Base-by-base conservation (phyloP, 2,888 invertebrate genomes). In the Chelonus formosanus region DNA sequence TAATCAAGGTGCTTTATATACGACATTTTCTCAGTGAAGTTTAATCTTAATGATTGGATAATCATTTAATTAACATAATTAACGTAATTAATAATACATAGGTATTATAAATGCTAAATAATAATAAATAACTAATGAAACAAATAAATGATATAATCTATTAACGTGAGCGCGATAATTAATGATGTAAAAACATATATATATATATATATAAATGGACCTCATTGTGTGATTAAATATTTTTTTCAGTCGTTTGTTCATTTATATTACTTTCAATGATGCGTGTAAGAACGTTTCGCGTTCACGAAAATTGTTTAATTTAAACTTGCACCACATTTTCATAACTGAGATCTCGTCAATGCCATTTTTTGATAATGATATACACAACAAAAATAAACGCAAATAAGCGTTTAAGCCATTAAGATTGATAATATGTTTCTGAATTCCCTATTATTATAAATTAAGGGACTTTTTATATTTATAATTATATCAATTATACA, bases 1-100 rank as follows among this genome's bases (percentile, higher is more conserved):
- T 78, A 78, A 76, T 76, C 74, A 78, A 77, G 80, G 78, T 80
- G 80, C 81, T 81, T 79, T 78, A 73, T 73, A 74, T 69, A 72
- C 65, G 68, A 71, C 69, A 71, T 67, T 68, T 69, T 73, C 71
- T 72, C 71, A 69, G 69, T 67, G 67, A 72, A 68, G 67, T 65
- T 63, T 69, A 71, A 64, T 66, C 67, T 68, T 63, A 67, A 70
- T 68, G 76, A 75, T 74, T 75, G 60, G 32, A 59, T 71, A 59
- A 54, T 20, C 20, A 20, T 20, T 20, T 20, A 20, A 20, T 20
- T 20, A 20, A 35, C 68, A 65, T 69, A 70, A 73, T 68, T 64
- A 67, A 69, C 68, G 65, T 70, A 68, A 69, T 71, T 65, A 71
- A 75, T 74, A 20, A 20, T 20, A 20, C 20, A 20, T 20, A 20